Evolutionary conservation across 2,797 vertebrate genomes (phyloP).

Genomic region (Agapornis canus): DNA sequence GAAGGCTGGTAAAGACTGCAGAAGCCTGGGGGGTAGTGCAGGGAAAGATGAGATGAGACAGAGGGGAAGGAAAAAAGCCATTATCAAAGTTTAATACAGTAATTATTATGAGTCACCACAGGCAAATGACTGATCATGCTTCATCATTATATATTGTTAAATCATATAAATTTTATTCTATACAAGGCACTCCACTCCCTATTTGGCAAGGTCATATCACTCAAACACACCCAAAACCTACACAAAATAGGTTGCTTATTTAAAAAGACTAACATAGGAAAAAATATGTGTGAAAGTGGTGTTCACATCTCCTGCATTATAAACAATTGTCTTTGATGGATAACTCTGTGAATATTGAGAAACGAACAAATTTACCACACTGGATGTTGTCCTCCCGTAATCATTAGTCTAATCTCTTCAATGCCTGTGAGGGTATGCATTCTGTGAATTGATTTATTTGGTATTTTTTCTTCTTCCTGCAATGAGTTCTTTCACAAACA

Average conservation of each 20-base stretch:
- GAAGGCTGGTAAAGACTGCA: slow-evolving; percentile 40
- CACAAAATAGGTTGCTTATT: not conserved
- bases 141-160: slow-evolving; percentile 1
- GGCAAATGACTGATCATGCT: slow-evolving; percentile 18
- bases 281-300: not conserved
- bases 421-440: not conserved
- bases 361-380: not conserved
- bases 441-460: not conserved
- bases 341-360: not conserved
- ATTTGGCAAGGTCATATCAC: not conserved
- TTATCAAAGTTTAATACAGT: slow-evolving; percentile 61
- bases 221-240: not conserved
- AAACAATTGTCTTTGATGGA: not conserved
- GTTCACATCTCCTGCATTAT: not conserved
- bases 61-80: not conserved
- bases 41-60: slow-evolving; percentile 26
- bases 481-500: not conserved
- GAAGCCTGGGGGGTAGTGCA: not conserved
- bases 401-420: not conserved
- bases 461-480: not conserved
- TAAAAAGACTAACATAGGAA: not conserved
- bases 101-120: slow-evolving; percentile 48
- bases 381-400: not conserved
- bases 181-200: not conserved
- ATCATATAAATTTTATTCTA: not conserved